Base-by-base conservation (phyloP, 2,888 invertebrate genomes). In the Listrodromus nycthemerus region DNA sequence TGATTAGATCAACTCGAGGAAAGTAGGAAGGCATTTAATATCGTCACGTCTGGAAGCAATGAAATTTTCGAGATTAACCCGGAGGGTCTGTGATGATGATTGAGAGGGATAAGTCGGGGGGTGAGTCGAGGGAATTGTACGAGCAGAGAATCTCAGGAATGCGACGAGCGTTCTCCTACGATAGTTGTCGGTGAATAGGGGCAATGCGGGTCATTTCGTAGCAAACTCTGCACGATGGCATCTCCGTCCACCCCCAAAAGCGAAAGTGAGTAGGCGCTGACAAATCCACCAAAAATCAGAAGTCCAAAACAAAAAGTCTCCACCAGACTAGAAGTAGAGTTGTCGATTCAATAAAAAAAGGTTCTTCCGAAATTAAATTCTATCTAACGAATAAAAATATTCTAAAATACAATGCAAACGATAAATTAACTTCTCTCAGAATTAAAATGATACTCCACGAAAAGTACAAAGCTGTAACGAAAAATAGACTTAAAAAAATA, bases 141-240 rank as follows among this genome's bases (percentile, higher is more conserved):
- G 41, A 24, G 33, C n/a, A 24, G 41, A 41, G 55, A 48, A 63
- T 74, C 63, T 63, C 30, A 45, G 63, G 63, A 74, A 74, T 74
- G 74, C 74, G 19, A 30, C 33, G 48, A 33, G 21, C 61, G 13
- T 30, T 50, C 63, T 21, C 48, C 63, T 30, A 50, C 63, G 16
- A 74, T 63, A 63, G 27, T 41, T 45, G 21, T 50, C 48, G 27
- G 61, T 16, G 27, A 45, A 6, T 27, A 41, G 19, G 41, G 58
- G 24, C 4, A 61, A 45, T 27, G 45, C 19, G 55, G 41, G 10
- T 58, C 50, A 45, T 4, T 24, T 27, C 3, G 4, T 27, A 10
- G 55, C 4, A 45, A 45, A 45, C 16, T 45, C 16, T 45, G 41
- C 41, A 45, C 41, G 41, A 3, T 45, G 13, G 16, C 41, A 45